A percentile compares a stretch with the other conserved stretches of the same genome.
Conservation (phyloP, 2,113 vertebrate genomes). For the Etheostoma cragini region DNA sequence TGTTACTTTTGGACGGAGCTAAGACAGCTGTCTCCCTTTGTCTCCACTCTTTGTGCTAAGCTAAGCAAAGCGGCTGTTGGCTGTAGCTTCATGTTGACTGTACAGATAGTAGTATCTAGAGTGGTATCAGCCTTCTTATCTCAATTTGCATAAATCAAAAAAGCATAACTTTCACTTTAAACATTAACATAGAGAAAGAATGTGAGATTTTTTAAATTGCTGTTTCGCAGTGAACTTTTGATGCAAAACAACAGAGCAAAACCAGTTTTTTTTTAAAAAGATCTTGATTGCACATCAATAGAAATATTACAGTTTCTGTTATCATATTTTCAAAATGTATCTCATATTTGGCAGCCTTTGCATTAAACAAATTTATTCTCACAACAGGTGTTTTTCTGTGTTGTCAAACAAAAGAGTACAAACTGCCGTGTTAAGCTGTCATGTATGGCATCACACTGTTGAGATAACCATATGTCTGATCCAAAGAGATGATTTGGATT, state of each 20-base stretch:
- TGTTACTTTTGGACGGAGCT: background rate
- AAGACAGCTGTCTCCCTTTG: background rate
- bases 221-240: background rate
- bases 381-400: conserved; percentile 71
- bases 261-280: background rate
- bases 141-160: background rate
- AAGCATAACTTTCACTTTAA: no score
- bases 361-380: conserved; percentile 14
- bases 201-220: background rate
- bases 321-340: conserved; percentile 18
- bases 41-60: background rate
- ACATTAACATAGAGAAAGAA: background rate
- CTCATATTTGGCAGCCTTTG: background rate
- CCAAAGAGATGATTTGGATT: conserved; percentile 69
- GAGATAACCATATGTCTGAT: conserved; percentile 65
- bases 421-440: conserved; percentile 42
- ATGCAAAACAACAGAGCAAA: background rate
- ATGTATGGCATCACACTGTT: conserved; percentile 26
- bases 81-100: background rate
- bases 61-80: background rate
- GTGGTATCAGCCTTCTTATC: background rate
- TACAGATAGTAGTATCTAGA: background rate
- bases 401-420: conserved; percentile 60
- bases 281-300: background rate
- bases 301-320: background rate